Conservation (phyloP, 2,113 vertebrate genomes). For the Vulpes ferrilata region DNA sequence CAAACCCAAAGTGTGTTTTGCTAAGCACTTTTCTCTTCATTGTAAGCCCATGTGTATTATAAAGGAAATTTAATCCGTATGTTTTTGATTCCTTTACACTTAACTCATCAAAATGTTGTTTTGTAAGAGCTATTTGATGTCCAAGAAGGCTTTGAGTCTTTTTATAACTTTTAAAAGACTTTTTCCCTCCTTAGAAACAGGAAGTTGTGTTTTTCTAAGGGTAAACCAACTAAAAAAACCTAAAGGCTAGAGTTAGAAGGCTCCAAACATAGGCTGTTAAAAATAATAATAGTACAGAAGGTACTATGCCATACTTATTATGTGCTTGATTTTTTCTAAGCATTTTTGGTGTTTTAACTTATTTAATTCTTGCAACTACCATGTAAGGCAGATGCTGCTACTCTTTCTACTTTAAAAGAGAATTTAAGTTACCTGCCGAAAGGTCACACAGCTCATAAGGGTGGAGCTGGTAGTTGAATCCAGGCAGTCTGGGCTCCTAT, state of each 20-base stretch:
- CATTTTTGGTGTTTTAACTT: conserved; percentile 25
- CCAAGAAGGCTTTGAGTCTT: conserved; percentile 77
- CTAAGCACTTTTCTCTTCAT: conserved; percentile 83
- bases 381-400: not conserved
- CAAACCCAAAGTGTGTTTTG: conserved; percentile 81
- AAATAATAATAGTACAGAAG: conserved; percentile 20
- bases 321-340: conserved; percentile 28
- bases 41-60: conserved; percentile 84
- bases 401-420: not conserved
- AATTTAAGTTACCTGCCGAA: not conserved
- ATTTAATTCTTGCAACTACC: conserved; percentile 39
- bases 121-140: conserved; percentile 84
- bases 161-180: conserved; percentile 81
- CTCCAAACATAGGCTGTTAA: conserved; percentile 55
- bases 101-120: conserved; percentile 85
- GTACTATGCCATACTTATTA: not conserved
- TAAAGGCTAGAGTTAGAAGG: conserved; percentile 56
- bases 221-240: conserved; percentile 65
- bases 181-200: conserved; percentile 63
- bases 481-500: not conserved
- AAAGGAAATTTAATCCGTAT: conserved; percentile 86
- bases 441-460: not conserved
- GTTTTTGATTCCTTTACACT: conserved; percentile 85
- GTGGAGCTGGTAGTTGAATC: not conserved
- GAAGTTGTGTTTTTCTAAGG: conserved; percentile 74